Evolutionary conservation across 2,797 vertebrate species (phyloP), one percentile per base, ranked within the genome.

Genomic region (Gymnopithys bicolor): DNA sequence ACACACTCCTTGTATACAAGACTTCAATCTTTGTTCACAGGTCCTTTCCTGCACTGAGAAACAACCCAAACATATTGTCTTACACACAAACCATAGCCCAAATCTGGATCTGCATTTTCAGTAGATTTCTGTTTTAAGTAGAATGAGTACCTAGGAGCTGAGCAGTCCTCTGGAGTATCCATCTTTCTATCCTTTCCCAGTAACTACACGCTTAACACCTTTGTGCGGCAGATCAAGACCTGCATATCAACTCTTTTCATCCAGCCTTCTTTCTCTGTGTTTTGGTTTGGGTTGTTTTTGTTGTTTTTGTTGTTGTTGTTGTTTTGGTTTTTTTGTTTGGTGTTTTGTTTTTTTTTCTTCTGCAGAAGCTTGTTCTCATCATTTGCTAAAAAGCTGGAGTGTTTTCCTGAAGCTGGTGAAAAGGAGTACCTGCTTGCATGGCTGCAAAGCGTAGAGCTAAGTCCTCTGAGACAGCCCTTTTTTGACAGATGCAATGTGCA

Each of bases 1-100:
- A 70, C 7, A 10, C 2, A 3, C 2, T 1, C 7, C 7, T 87
- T 53, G 3, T 16, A 52, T 35, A 30, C 0, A 4, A 60, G 78
- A 77, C 13, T n/a, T 68, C 21, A 33, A 0, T 35, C 17, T 66
- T 32, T 76, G 32, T 55, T 76, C 28, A 51, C 23, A n/a, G 19
- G 13, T 67, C 52, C 22, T 67, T 70, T 77, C 17, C 37, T 82
- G 24, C 48, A 55, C n/a, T 33, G 30, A 84, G 28, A 51, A 90
- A 62, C 45, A 63, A 12, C 10, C 17, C 18, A 18, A 35, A 64
- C 6, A 23, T 4, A 8, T 21, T 19, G 27, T 49, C 27, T 76
- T 48, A 32, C 27, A 60, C 5, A 17, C 1, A 33, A 79, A 35
- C 19, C 22, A 17, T 7, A 9, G 5, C 27, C 30, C 32, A 67